phyloP scores from a whole-genome alignment of 1,140 invertebrate species.

The Mizuhopecten yessoensis region DNA sequence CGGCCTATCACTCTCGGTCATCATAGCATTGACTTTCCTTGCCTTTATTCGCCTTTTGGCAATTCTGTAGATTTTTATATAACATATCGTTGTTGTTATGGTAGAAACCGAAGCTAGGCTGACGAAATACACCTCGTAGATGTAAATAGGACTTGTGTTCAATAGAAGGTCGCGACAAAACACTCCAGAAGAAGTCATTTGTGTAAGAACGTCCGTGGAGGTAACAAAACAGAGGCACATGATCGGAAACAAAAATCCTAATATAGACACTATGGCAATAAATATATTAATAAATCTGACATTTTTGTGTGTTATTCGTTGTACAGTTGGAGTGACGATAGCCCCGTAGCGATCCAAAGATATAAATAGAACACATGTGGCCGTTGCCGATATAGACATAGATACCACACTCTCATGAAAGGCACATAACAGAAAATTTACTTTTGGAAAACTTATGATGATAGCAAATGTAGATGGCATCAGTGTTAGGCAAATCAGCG shows the following conservation, averaged over 20 bases:
- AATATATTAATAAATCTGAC: neutral
- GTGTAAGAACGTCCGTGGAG: neutral
- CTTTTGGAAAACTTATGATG: neutral
- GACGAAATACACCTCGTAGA: neutral
- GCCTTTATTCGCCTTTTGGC: neutral
- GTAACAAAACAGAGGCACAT: neutral
- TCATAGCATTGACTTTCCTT: neutral
- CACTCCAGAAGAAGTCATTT: neutral
- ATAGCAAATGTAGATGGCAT: neutral
- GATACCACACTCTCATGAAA: neutral
- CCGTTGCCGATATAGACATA: neutral
- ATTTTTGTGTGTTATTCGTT: neutral
- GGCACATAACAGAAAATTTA: neutral
- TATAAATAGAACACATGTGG: neutral
- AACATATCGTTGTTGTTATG: neutral
- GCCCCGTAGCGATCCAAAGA: neutral
- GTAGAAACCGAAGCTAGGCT: neutral
- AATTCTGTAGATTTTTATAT: neutral
- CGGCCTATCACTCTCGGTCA: neutral
- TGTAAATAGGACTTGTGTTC: neutral
- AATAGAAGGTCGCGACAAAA: constrained; percentile 25
- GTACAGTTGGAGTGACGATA: neutral
- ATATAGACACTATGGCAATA: neutral
- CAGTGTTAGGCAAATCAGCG: neutral
- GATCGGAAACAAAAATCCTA: neutral